Conservation (phyloP, 1,140 invertebrate genomes). For the Pollicipes pollicipes region DNA sequence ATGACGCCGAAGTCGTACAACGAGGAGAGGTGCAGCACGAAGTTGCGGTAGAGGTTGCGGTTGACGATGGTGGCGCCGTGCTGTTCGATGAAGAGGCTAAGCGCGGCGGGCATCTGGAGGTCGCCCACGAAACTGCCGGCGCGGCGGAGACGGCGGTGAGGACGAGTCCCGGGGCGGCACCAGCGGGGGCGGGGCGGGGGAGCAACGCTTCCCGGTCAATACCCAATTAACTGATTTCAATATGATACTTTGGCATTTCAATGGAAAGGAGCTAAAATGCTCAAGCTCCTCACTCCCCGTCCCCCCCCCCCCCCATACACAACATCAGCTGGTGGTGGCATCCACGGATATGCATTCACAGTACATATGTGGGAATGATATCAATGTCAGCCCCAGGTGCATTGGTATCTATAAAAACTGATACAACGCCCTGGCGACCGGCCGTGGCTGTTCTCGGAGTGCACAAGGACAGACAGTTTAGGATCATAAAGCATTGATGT, state of each 20-base stretch:
- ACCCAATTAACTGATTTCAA: neutral
- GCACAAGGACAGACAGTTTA: too few species aligned
- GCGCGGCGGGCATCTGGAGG: constrained; percentile 78
- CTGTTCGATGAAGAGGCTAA: constrained; percentile 73
- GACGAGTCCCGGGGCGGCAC: neutral
- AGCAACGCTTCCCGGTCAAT: neutral
- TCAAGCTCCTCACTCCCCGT: too few species aligned
- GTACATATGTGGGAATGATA: too few species aligned
- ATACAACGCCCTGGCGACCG: too few species aligned
- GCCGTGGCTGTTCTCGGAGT: too few species aligned
- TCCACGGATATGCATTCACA: too few species aligned
- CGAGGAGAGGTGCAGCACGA: constrained; percentile 76
- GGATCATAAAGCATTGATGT: too few species aligned
- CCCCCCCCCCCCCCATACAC: too few species aligned
- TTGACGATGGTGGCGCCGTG: constrained; percentile 39
- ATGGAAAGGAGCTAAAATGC: neutral
- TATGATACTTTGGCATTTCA: neutral
- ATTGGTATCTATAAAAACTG: too few species aligned
- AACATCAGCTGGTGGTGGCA: too few species aligned
- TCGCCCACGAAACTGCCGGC: constrained; percentile 70
- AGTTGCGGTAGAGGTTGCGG: constrained; percentile 74
- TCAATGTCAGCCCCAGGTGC: too few species aligned
- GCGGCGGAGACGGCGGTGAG: too few species aligned
- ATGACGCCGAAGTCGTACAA: constrained; percentile 88
- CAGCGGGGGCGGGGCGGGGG: neutral